Base-by-base conservation (phyloP, 2,888 invertebrate species). In the Trachelus troglodyta region DNA sequence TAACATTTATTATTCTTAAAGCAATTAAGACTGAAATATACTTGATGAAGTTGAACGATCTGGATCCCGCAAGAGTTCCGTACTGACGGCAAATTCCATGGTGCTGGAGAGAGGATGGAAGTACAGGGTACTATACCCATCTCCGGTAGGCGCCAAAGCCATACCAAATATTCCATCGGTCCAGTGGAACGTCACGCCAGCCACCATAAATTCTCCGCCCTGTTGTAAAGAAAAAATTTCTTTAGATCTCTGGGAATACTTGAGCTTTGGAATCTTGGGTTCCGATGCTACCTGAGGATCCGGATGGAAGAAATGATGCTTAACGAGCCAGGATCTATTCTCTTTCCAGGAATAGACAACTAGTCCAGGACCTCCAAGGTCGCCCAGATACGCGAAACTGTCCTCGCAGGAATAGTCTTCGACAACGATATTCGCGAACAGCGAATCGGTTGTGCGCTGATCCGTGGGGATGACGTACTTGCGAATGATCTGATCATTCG, bases 61-160 rank as follows among this genome's bases (percentile, higher is more conserved):
- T 83, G 94, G 92, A 83, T 95, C 94, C 40, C 95, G 93, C 56
- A 96, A 90, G 74, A 95, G 92, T 83, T 93, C 93, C 0, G 96
- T 96, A 4, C 94, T 95, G 0, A 97, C 96, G 0, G 95, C 91
- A 88, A 96, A 97, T 87, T 97, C 96, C 88, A 95, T 94, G 79
- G 94, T 95, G 83, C 96, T 96, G 3, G 95, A 94, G 90, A 97
- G 93, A 0, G 97, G 95, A 87, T 97, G 97, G 92, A 96, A 97
- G 86, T 95, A 97, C 3, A 97, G 90, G 0, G 95, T 95, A 79
- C 96, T 94, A 89, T 92, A 95, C 40, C 95, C 95, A 77, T 95
- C 94, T 0, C 93, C 85, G 77, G 94, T 94, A 0, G 94, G 93
- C 11, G 94, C 94, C 15, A 97, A 87, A 0, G 95, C 95, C 81